Evolutionary conservation across 2,797 vertebrate species (phyloP).

Genomic region (Onychomys arenicola): DNA sequence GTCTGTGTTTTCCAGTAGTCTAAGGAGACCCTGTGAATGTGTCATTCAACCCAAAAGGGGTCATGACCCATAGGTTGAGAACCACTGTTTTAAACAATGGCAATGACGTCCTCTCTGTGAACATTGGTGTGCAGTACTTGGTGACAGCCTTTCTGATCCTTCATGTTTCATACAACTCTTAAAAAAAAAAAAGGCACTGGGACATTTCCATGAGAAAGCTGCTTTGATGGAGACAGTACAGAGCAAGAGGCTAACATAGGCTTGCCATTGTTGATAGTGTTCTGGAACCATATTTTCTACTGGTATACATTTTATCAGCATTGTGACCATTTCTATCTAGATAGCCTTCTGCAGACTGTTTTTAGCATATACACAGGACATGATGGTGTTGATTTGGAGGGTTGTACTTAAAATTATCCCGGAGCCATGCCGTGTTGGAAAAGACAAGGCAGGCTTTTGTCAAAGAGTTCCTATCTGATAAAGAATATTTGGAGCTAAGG

Average conservation of each 20-base stretch:
- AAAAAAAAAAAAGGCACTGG: neutral
- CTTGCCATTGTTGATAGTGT: neutral
- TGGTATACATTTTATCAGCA: neutral
- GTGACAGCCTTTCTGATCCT: neutral
- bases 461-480: neutral
- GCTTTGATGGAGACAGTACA: neutral
- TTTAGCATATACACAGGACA: neutral
- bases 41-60: neutral
- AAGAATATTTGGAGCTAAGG: neutral
- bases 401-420: slow-evolving; percentile 54
- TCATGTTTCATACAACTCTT: neutral
- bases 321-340: neutral
- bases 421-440: neutral
- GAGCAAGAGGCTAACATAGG: neutral
- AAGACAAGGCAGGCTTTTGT: neutral
- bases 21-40: neutral
- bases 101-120: neutral
- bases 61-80: neutral
- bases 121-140: neutral
- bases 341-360: neutral
- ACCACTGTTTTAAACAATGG: neutral
- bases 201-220: neutral
- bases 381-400: slow-evolving; percentile 39
- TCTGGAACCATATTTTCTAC: neutral
- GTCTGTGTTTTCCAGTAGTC: neutral